A percentile compares a stretch with the other conserved stretches of the same genome.
These are phyloP conservation scores for Papilio polytes DNA, from an alignment of 1,140 invertebrate species.

Conservation along the genomic window DNA sequence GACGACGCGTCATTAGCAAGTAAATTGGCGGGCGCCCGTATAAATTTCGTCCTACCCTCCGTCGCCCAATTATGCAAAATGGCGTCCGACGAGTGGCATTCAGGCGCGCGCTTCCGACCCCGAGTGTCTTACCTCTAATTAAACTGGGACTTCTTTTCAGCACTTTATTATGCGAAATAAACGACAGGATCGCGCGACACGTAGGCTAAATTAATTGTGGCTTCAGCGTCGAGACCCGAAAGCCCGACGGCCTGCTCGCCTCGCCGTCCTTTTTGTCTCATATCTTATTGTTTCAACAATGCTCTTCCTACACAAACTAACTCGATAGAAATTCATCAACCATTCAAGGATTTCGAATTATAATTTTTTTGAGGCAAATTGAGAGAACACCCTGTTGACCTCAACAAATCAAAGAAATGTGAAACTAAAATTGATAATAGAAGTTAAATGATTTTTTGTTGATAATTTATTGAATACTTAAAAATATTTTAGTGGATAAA, in stretches of 20 bases:
- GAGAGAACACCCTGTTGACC: no score
- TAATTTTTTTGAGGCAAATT: neutral
- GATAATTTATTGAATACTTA: neutral
- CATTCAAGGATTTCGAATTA: neutral
- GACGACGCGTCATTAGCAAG: slow-evolving; percentile 80
- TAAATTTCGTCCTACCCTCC: slow-evolving; percentile 80
- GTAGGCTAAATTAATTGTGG: slow-evolving; percentile 69
- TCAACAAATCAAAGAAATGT: no score
- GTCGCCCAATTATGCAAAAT: slow-evolving; percentile 82
- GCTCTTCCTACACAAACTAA: neutral
- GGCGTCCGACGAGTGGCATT: slow-evolving; percentile 79
- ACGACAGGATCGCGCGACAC: slow-evolving; percentile 71
- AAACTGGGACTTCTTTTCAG: slow-evolving; percentile 80
- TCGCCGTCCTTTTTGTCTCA: neutral
- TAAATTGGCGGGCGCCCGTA: slow-evolving; percentile 79
- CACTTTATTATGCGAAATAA: slow-evolving; percentile 81
- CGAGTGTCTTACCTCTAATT: slow-evolving; percentile 81
- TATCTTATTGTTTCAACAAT: slow-evolving; percentile 21
- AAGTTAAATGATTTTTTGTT: neutral
- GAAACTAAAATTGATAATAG: neutral
- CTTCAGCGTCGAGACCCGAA: neutral
- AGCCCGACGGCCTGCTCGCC: neutral
- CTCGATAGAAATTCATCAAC: neutral
- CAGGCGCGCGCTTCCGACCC: slow-evolving; percentile 69
- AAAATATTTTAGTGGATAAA: neutral